Base-by-base conservation (phyloP, 2,113 vertebrate species). In the Mesitornis unicolor region DNA sequence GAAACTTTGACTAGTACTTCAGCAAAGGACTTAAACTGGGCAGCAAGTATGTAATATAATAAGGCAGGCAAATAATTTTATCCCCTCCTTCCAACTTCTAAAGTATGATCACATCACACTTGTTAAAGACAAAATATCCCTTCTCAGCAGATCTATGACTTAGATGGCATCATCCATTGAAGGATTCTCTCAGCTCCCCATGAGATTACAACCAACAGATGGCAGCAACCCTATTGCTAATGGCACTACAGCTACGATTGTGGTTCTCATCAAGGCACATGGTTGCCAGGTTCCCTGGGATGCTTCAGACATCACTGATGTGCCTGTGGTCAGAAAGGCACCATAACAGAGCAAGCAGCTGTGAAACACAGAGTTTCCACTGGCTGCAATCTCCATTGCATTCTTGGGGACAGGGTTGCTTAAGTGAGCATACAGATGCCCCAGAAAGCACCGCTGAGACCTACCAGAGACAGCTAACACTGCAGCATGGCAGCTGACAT, bases 161-260 rank as follows among this genome's bases (percentile, higher is more conserved):
- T 82, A 64, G 38, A 38, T 8, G 69, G 31, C 16, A 60, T 70
- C 65, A 67, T 86, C 77, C 68, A 10, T 91, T 93, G 95, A 90
- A 97, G 77, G 63, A 57, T n/a, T 89, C 50, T 68, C 87, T 56
- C 60, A 86, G 69, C 45, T 96, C 89, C 92, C 89, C 88, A 20
- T 6, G 67, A 84, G 36, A 51, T 84, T 96, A 85, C 85, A 85
- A 95, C 97, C 97, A 97, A 97, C 97, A 98, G 98, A 98, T 98
- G 98, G 98, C 95, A 97, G 90, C 95, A 86, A 28, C 84, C 93
- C 40, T 96, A 93, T 85, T 90, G 80, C 77, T 96, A 97, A 98
- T 74, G 94, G 67, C 88, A 90, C 51, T 48, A 56, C 50, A 19
- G 36, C 35, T 50, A 11, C 1, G 4, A 43, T 42, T 63, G 79